phyloP scores from a whole-genome alignment of 53 echinoderm and acorn worm species.

The Paracentrotus lividus region DNA sequence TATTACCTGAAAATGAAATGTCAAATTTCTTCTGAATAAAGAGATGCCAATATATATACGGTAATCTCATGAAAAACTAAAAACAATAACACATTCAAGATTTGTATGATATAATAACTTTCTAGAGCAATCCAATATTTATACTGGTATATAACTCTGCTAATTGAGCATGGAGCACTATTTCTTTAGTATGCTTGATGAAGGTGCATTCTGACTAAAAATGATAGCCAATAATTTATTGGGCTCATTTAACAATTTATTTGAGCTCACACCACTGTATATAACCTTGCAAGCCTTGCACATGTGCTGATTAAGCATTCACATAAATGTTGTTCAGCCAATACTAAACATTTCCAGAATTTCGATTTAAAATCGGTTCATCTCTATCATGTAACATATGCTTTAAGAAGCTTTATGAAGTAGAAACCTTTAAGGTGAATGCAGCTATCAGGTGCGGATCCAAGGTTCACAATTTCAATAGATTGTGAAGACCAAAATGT shows the following conservation, averaged over 20 bases:
- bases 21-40: constrained; percentile 39
- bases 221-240: not conserved
- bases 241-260: not conserved
- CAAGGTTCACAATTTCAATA: no score
- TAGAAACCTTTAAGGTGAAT: no score
- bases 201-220: not conserved
- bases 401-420: no score
- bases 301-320: not conserved
- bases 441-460: no score
- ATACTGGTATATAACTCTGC: not conserved
- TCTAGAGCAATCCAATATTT: not conserved
- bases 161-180: not conserved
- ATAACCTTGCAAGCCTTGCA: constrained; percentile 1
- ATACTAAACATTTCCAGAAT: not conserved
- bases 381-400: no score
- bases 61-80: not conserved
- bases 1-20: constrained; percentile 22
- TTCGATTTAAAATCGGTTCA: no score
- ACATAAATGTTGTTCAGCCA: not conserved
- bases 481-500: no score
- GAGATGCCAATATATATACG: constrained; percentile 37
- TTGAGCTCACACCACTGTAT: not conserved
- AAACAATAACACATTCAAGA: not conserved
- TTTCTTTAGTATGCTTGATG: not conserved
- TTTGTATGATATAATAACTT: not conserved